Conservation (phyloP, 2,113 vertebrate species). For the Ceyx margarethae region DNA sequence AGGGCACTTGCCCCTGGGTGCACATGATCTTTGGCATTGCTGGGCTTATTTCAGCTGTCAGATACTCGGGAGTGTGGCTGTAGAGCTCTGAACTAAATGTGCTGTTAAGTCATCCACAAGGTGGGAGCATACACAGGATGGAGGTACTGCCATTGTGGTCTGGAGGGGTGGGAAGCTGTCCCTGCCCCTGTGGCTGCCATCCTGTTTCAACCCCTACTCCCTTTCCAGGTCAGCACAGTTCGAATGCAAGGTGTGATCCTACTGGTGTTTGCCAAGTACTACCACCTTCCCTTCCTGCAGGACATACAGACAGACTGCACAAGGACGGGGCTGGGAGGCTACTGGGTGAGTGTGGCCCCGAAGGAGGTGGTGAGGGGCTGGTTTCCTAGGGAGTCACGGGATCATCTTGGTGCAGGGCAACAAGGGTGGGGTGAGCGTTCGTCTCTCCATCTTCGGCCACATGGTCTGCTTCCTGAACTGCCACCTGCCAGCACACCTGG, state of each 20-base stretch:
- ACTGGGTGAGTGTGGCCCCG: conserved; percentile 76
- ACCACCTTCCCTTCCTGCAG: conserved; percentile 87
- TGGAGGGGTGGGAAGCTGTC: not conserved
- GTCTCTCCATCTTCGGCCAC: conserved; percentile 89
- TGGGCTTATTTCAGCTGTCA: not conserved
- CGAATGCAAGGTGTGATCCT: conserved; percentile 96
- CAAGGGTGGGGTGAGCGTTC: conserved; percentile 92
- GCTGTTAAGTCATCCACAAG: not conserved
- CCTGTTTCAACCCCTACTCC: not conserved
- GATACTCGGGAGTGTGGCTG: not conserved
- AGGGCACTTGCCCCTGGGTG: not conserved
- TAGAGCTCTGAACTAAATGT: not conserved
- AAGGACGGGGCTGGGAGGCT: conserved; percentile 85
- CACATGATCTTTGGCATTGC: accelerated
- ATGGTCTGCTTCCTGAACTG: conserved; percentile 98
- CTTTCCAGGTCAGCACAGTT: conserved; percentile 87
- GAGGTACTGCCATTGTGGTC: not conserved
- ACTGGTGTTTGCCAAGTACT: conserved; percentile 91
- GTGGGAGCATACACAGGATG: not conserved
- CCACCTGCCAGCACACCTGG: conserved; percentile 96
- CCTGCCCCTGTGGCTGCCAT: not conserved
- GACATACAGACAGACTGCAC: conserved; percentile 91
- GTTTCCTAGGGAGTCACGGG: not conserved
- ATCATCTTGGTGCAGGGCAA: conserved; percentile 83
- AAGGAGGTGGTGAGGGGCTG: conserved; percentile 48